phyloP scores from a whole-genome alignment of 2,797 vertebrate species.

The Podarcis lilfordi region DNA sequence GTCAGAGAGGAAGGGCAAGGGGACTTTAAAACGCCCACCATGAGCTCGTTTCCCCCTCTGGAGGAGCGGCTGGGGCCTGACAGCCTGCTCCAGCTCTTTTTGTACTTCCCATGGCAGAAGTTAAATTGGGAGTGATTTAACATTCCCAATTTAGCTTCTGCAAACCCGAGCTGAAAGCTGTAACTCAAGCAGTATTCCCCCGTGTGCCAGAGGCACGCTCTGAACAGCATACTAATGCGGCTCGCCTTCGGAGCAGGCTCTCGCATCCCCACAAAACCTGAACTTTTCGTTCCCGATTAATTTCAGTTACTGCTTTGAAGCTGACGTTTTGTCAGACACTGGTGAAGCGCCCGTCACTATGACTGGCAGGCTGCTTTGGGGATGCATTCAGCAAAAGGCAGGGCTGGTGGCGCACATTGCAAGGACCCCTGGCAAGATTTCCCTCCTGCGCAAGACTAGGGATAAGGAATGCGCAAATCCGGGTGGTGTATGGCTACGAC shows the following conservation, averaged over 20 bases:
- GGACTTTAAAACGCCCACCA: conserved; percentile 45
- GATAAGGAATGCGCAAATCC: too few relatives aligned
- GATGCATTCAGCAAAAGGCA: background rate
- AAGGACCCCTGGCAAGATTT: background rate
- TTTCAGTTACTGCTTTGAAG: background rate
- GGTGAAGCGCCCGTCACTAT: background rate
- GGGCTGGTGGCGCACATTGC: background rate
- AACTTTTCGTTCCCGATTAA: background rate
- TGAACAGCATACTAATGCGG: conserved; percentile 1
- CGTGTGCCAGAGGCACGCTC: background rate
- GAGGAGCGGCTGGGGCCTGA: conserved; percentile 29
- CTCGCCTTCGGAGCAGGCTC: background rate
- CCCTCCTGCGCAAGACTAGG: background rate
- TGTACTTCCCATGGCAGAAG: conserved; percentile 33
- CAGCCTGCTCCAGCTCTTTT: conserved; percentile 32
- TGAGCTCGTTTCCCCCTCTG: conserved; percentile 41
- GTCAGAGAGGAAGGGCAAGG: conserved; percentile 35
- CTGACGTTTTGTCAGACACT: background rate
- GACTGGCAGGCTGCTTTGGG: background rate
- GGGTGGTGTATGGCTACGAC: too few relatives aligned
- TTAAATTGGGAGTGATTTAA: conserved; percentile 37
- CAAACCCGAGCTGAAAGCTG: conserved; percentile 32
- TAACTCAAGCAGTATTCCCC: conserved; percentile 35
- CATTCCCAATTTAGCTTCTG: conserved; percentile 50
- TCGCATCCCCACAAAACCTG: background rate